Evolutionary conservation across 1,140 invertebrate genomes (phyloP), one percentile per base, ranked within the genome.

Genomic region (Spodoptera frugiperda): DNA sequence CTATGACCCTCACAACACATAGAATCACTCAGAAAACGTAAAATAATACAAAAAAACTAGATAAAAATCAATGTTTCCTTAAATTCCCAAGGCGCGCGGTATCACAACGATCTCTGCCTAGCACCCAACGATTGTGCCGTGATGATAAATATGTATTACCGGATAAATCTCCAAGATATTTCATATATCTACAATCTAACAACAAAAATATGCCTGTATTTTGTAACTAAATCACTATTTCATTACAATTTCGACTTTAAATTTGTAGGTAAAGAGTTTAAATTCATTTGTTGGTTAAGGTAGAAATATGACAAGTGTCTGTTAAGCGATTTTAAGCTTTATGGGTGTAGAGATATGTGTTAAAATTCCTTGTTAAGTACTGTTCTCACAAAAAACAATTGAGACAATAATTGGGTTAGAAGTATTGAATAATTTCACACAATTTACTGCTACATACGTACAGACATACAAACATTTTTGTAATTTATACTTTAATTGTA

Each of bases 131-230:
- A 61, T 61, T 61, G 57, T 61, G 30, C n/a, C 30, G 30, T 61
- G 39, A 61, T 15, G 57, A 61, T 61, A 61, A 61, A 61, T 61
- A 61, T 61, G 57, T 61, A 61, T 61, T 61, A 61, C 14, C 57
- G 57, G 30, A 61, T 39, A 61, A 61, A 61, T 61, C 57, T 61
- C 57, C 39, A 25, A 61, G 57, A 39, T 61, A 21, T 55, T 12
- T 55, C 21, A 21, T 12, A 55, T 61, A n/a, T 17, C 9, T 15
- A 5, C 4, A 30, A n/a, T 33, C 12, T 14, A n/a, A 33, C n/a
- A 15, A 39, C 30, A 39, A 61, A 61, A 61, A 61, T 61, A 61
- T 39, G 30, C 30, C 30, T 39, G 57, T 15, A 25, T 59, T 59
- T 59, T 33, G 30, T 39, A 39, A 59, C 55, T 39, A 4, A 9